These are phyloP conservation scores for Burhinus oedicnemus DNA, from an alignment of 2,113 vertebrate species.

Conservation along the genomic window DNA sequence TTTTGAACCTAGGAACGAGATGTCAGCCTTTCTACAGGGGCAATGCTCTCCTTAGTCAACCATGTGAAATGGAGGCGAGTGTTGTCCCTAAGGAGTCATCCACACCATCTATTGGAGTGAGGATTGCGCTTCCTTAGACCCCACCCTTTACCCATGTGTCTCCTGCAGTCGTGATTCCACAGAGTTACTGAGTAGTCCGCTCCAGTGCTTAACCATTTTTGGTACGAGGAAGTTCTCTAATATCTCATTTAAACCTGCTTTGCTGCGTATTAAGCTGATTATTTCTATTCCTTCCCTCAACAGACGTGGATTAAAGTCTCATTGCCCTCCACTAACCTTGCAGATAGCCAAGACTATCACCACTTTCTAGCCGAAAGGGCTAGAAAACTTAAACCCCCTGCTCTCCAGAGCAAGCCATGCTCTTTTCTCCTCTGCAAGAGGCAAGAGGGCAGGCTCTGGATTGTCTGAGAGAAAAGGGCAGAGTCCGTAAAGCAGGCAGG, in stretches of 20 bases:
- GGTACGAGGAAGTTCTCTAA: background rate
- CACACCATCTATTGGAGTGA: background rate
- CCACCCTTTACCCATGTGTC: background rate
- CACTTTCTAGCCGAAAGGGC: background rate
- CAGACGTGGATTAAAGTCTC: background rate
- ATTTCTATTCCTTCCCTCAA: slow-evolving; percentile 2
- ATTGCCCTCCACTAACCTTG: background rate
- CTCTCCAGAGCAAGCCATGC: background rate
- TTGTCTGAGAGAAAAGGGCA: background rate
- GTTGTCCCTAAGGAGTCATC: background rate
- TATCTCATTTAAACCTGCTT: background rate
- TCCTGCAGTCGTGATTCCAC: background rate
- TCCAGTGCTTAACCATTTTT: background rate
- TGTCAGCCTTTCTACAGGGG: background rate
- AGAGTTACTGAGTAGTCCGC: background rate
- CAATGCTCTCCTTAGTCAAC: background rate
- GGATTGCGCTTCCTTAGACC: background rate
- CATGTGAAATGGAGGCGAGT: background rate
- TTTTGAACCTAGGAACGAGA: background rate
- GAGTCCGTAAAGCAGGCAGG: slow-evolving; percentile 1
- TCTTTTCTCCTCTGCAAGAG: background rate
- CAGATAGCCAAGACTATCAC: background rate
- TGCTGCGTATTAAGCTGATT: slow-evolving; percentile 1
- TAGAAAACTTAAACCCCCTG: background rate
- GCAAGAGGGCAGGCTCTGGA: background rate